Percentiles rank a stretch among this genome's conserved stretches.
Evolutionary conservation across 2,888 invertebrate genomes (phyloP).

Genomic region (Microplitis manilae): DNA sequence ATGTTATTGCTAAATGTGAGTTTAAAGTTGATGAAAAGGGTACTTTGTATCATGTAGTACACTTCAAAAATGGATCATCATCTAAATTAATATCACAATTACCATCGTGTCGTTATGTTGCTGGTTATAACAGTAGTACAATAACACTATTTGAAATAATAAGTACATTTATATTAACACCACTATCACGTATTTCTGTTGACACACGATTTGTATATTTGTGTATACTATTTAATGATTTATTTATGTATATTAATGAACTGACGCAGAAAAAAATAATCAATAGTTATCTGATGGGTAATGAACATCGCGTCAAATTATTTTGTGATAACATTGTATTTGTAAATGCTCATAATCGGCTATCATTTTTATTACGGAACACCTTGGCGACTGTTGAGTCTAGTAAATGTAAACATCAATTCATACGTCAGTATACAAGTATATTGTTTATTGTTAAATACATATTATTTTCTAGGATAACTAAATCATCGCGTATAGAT

Average conservation of each 20-base stretch:
- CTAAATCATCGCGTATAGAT: not conserved
- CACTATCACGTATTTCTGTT: conserved; percentile 1
- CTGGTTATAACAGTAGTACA: not conserved
- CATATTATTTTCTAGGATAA: not conserved
- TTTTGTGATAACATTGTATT: conserved; percentile 5
- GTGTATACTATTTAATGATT: not conserved
- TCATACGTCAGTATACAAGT: not conserved
- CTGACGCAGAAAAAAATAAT: not conserved
- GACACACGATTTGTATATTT: not conserved
- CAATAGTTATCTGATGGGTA: not conserved
- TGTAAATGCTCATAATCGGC: not conserved
- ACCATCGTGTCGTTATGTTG: conserved; percentile 4
- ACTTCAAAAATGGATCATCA: not conserved
- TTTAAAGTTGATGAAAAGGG: conserved; percentile 4
- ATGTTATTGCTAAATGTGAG: not conserved
- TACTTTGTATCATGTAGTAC: not conserved
- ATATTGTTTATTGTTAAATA: conserved; percentile 6
- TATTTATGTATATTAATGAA: not conserved
- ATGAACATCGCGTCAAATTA: not conserved
- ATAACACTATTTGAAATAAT: conserved; percentile 2
- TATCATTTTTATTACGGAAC: not conserved
- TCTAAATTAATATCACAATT: not conserved
- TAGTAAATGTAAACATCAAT: not conserved
- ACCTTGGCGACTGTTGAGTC: not conserved
- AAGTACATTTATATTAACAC: not conserved